Evolutionary conservation across 2,888 invertebrate species (phyloP), one percentile per base, ranked within the genome.

Genomic region (Drosophila helvetica): DNA sequence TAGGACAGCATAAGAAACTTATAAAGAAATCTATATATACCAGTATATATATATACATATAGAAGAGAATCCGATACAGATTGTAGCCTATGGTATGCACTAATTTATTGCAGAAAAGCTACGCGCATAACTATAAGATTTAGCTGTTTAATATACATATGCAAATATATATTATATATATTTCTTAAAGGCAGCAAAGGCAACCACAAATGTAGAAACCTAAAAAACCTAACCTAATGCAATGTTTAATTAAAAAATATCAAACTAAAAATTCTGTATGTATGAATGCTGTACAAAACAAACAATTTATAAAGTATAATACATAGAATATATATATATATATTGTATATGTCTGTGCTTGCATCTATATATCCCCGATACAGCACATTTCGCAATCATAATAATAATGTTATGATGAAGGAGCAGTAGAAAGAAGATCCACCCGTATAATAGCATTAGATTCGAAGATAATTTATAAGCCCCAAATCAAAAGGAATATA

Each of bases 91-190:
- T 84, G 73, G 66, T 73, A 80, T 86, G 74, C 86, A 83, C 68
- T 84, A 84, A 82, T 80, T 84, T 84, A 79, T 82, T 77, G 85
- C 81, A 75, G 75, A 75, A 66, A 69, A 85, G 87, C 86, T 80
- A 76, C 74, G 73, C 77, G 61, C 57, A 64, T 84, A 69, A 75
- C 68, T 78, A 55, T 78, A 83, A 84, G 71, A 71, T 67, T 68
- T 75, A 73, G 81, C 76, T 77, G 74, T 75, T 83, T 87, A 80
- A 79, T 81, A 74, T 78, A 74, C 68, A 79, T 74, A 77, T 38
- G 38, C 38, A 79, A 70, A 70, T 74, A 77, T 74, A 77, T 70
- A 71, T 68, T 72, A 38, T 64, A 70, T 38, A 78, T 60, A 60
- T 65, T 56, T 69, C 74, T 60, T 63, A 74, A 83, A 62, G 74